phyloP scores from a whole-genome alignment of 2,113 vertebrate genomes.

The Takifugu bimaculatus region DNA sequence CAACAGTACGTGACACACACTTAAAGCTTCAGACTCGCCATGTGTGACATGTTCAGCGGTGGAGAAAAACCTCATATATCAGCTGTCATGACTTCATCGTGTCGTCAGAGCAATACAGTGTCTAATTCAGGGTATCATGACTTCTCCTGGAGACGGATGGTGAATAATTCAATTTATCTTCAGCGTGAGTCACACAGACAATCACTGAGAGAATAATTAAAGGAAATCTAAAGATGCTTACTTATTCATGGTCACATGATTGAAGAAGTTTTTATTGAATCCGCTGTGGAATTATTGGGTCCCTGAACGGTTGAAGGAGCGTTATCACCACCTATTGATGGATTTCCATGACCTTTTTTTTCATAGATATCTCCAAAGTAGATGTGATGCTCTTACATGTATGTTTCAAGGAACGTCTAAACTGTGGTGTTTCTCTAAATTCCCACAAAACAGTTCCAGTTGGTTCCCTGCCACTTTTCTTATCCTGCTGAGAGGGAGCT shows the following conservation, averaged over 20 bases:
- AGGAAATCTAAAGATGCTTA: not conserved
- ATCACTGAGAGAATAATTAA: constrained; percentile 3
- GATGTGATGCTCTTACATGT: too few relatives aligned
- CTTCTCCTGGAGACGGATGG: constrained; percentile 42
- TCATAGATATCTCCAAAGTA: too few relatives aligned
- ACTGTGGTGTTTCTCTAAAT: constrained; percentile 2
- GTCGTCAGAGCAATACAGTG: constrained; percentile 46
- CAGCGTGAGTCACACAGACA: not conserved
- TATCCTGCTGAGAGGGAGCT: constrained; percentile 20
- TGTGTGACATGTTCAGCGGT: constrained; percentile 25
- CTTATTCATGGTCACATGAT: constrained; percentile 9
- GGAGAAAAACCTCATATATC: constrained; percentile 21
- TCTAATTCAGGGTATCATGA: constrained; percentile 49
- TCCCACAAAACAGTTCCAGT: constrained; percentile 28
- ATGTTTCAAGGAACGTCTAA: too few relatives aligned
- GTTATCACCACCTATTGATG: too few relatives aligned
- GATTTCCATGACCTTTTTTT: too few relatives aligned
- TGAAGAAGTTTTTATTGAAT: not conserved
- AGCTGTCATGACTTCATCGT: constrained; percentile 47
- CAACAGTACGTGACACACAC: not conserved
- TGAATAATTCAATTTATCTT: constrained; percentile 29
- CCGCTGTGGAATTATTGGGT: constrained; percentile 1
- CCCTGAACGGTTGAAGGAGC: not conserved
- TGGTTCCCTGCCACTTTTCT: constrained; percentile 16
- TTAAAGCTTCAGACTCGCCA: not conserved